Evolutionary conservation across 2,888 invertebrate genomes (phyloP), one percentile per base, ranked within the genome.

Genomic region (Cerastoderma edule): DNA sequence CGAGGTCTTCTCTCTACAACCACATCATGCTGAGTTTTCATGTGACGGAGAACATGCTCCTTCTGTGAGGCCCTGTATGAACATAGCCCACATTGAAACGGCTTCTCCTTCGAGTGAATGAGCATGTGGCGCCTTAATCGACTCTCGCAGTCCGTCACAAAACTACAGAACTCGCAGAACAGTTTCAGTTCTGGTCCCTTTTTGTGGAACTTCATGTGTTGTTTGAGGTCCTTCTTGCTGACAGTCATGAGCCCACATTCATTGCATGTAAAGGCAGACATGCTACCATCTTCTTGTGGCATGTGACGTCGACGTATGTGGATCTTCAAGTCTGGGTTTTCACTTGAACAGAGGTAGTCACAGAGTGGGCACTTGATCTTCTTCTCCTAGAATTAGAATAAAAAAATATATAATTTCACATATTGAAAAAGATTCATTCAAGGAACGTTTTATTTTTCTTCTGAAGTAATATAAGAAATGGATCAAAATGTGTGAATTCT

Each of bases 131-230:
- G 86, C n/a, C 85, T 83, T 46, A 92, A 76, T n/a, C 92, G 86
- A 71, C 92, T 92, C 67, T 88, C 86, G 69, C 91, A 91, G 80
- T 91, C 91, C 5, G 92, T 91, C 24, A 92, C 91, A 86, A 91
- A 92, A 69, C 89, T 89, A 73, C 92, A 92, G 63, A 85, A 79
- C 44, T 90, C 89, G 79, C 92, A 92, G 78, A 89, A 92, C 5
- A 92, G 83, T 71, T 92, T 92, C 56, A 92, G 76, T 72, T 92
- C 92, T 1, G 91, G 91, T 5, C 90, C 91, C 22, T 84, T 80
- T 71, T 80, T 85, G 79, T 92, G 92, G 73, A 92, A 91, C 82
- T 92, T 92, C 83, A 87, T 80, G 72, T 92, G 92, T 65, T 92
- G 91, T 65, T 87, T 86, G n/a, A 91, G 80, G 71, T 91, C 92